Base-by-base conservation (phyloP, 1,140 invertebrate genomes). In the Dolichoris vasculosae region DNA sequence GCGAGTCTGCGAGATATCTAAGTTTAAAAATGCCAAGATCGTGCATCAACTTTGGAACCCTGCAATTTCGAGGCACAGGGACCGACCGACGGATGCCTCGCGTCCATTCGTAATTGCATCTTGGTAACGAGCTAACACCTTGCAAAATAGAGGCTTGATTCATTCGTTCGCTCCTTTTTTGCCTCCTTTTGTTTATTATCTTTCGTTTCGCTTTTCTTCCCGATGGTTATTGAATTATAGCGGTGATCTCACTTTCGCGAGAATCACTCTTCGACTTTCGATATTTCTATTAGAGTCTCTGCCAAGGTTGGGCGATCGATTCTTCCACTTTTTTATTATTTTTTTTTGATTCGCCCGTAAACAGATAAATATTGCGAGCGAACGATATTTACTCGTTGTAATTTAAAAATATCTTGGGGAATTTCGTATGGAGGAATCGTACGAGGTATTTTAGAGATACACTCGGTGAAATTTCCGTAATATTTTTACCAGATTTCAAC, bases 41-140 rank as follows among this genome's bases (percentile, higher is more conserved):
- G 67, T 35, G 67, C 17, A 17, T 64, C 26, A 51, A 17, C 48
- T 32, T 17, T 35, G 17, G 67, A 71, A 75, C 20, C 71, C 71
- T 75, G 43, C 43, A 75, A 75, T 75, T 75, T 75, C 23, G 71
- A 46, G 71, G 8, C 63, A 32, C 63, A 64, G 11, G 11, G 63
- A 64, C 71, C 23, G 71, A 46, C 40, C 15, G 40, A n/a, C 23
- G 67, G 35, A 38, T 15, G 67, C 15, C 32, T 71, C 67, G 67
- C 7, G 40, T 51, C 48, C 11, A 51, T 51, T 51, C 48, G 71
- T 75, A 75, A 75, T 75, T 75, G 23, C n/a, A 75, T 15, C 1
- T 26, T n/a, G n/a, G 71, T 75, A 75, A 75, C 71, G 40, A 75
- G 71, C 40, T 46, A 43, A 46, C 71, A 75, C 71, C 26, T 75